Percentiles rank a stretch among this genome's conserved stretches.
Evolutionary conservation across 2,888 invertebrate genomes (phyloP).

Genomic region (Hypsopygia costalis): DNA sequence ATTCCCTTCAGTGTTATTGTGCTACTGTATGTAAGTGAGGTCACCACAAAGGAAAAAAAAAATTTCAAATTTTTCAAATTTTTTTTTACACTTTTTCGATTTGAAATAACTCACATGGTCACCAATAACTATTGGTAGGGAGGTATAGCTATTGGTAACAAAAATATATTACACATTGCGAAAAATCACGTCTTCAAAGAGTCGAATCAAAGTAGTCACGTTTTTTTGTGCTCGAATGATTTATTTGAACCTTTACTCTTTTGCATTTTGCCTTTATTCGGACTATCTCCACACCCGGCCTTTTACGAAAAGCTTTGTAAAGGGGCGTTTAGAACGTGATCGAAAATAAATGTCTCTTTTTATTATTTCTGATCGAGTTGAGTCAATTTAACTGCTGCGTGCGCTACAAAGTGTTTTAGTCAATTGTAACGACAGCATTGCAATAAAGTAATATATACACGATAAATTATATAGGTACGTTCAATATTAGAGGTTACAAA

Average conservation of each 20-base stretch:
- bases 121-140: too few species aligned
- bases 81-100: too few species aligned
- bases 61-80: too few species aligned
- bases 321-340: slow-evolving; percentile 18
- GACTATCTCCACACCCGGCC: slow-evolving; percentile 28
- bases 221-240: slow-evolving; percentile 41
- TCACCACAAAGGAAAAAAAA: too few species aligned
- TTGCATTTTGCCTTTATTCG: slow-evolving; percentile 35
- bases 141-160: background rate
- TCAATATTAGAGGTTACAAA: too few species aligned
- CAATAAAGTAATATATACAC: too few species aligned
- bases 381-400: slow-evolving; percentile 6
- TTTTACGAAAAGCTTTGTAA: slow-evolving; percentile 24
- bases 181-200: slow-evolving; percentile 27
- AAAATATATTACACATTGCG: slow-evolving; percentile 17
- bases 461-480: too few species aligned
- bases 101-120: too few species aligned
- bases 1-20: too few species aligned
- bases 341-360: slow-evolving; percentile 3
- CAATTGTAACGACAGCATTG: too few species aligned
- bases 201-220: slow-evolving; percentile 29
- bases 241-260: slow-evolving; percentile 42
- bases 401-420: too few species aligned
- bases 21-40: too few species aligned
- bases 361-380: slow-evolving; percentile 9